Evolutionary conservation across 2,113 vertebrate species (phyloP).

Genomic region (Chloropsis cyanopogon): DNA sequence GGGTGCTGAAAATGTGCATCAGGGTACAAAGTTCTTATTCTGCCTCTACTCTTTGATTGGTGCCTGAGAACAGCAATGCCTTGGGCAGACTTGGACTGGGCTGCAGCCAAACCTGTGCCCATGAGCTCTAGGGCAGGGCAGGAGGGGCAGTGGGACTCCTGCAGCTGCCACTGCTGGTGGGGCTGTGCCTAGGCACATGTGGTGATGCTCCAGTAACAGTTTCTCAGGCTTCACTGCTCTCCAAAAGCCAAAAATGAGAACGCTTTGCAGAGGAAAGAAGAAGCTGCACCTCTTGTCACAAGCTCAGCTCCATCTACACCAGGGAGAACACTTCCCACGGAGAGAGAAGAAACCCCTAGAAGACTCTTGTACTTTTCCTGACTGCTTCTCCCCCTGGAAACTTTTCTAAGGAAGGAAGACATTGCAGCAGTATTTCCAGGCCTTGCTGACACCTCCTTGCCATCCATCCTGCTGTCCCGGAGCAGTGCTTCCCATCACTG

Average conservation of each 20-base stretch:
- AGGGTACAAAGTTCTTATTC: neutral
- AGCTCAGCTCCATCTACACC: neutral
- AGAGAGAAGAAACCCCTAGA: neutral
- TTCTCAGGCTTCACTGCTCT: neutral
- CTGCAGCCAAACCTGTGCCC: neutral
- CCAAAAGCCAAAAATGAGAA: neutral
- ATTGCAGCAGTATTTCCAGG: neutral
- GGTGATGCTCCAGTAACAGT: neutral
- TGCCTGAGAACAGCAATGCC: neutral
- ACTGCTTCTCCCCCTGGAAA: neutral
- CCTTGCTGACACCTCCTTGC: neutral
- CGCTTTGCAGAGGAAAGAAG: neutral
- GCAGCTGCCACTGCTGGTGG: rapidly evolving
- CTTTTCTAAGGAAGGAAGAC: neutral
- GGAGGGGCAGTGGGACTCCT: neutral
- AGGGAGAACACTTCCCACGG: neutral
- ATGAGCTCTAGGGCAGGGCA: neutral
- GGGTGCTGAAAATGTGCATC: neutral
- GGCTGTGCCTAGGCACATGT: neutral
- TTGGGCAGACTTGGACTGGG: neutral
- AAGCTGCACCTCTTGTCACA: neutral
- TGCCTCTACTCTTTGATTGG: neutral
- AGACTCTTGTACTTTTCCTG: neutral
- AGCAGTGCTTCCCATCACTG: neutral
- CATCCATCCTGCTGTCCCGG: rapidly evolving